Percentiles rank a stretch among this genome's conserved stretches.
phyloP scores from a whole-genome alignment of 2,797 vertebrate species.

The Onychomys leucogaster region DNA sequence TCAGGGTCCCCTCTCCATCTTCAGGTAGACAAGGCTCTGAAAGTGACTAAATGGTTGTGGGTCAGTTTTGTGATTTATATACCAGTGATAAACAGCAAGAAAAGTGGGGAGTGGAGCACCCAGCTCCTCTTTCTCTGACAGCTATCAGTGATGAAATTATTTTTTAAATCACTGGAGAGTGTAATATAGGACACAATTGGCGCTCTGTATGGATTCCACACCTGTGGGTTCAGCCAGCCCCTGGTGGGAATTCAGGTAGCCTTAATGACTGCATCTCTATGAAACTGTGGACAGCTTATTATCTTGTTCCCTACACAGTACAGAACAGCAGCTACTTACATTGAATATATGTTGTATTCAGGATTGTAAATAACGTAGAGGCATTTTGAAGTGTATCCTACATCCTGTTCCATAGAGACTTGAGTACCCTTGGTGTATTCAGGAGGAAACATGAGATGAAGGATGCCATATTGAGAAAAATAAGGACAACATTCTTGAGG shows the following conservation, averaged over 20 bases:
- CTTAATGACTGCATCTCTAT: not conserved
- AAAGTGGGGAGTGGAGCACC: not conserved
- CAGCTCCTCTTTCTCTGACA: not conserved
- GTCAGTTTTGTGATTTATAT: slow-evolving; percentile 50
- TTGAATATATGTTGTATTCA: not conserved
- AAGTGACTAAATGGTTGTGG: slow-evolving; percentile 54
- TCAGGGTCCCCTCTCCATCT: not conserved
- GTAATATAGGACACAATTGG: not conserved
- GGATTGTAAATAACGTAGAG: not conserved
- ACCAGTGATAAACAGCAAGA: not conserved
- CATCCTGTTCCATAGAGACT: not conserved
- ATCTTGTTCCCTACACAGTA: not conserved
- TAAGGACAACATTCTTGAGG: not conserved
- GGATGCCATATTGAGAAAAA: not conserved
- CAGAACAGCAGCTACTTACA: not conserved
- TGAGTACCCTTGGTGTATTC: not conserved
- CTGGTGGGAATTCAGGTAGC: too few relatives aligned
- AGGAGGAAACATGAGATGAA: not conserved
- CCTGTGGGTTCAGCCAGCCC: not conserved
- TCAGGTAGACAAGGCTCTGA: slow-evolving; percentile 19
- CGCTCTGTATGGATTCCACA: accelerated
- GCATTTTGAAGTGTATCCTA: not conserved
- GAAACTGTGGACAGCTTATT: not conserved
- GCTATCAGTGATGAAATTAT: not conserved
- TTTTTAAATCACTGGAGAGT: not conserved